Percentiles rank a stretch among this genome's conserved stretches.
Evolutionary conservation across 2,888 invertebrate genomes (phyloP).

Genomic region (Philhelius pedissequus): DNA sequence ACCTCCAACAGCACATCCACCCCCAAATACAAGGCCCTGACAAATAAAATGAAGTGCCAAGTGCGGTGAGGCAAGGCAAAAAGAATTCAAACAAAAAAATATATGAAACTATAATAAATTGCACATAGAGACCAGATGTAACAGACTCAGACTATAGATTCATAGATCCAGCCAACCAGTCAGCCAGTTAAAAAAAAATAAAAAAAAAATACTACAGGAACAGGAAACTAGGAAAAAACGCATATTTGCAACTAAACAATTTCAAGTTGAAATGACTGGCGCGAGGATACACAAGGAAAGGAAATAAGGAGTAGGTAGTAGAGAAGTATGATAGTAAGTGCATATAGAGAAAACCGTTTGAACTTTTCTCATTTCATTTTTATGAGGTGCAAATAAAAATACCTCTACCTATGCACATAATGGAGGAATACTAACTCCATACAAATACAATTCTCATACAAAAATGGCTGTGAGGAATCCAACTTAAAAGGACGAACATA

Average conservation of each 20-base stretch:
- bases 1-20: constrained; percentile 17
- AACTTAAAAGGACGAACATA: background rate
- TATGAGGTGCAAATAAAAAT: constrained; percentile 78
- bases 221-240: constrained; percentile 32
- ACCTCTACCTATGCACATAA: constrained; percentile 44
- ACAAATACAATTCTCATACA: background rate
- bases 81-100: constrained; percentile 17
- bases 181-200: background rate
- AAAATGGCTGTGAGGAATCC: too few species aligned
- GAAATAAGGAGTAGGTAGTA: background rate
- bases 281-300: background rate
- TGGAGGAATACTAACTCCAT: constrained; percentile 2
- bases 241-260: constrained; percentile 40
- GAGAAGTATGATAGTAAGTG: background rate
- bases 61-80: constrained; percentile 5
- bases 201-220: constrained; percentile 16
- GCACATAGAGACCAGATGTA: constrained; percentile 55
- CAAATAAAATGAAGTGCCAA: constrained; percentile 52
- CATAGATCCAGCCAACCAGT: constrained; percentile 7
- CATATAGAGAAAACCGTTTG: constrained; percentile 41
- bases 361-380: constrained; percentile 75
- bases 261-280: constrained; percentile 26
- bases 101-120: constrained; percentile 45
- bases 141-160: constrained; percentile 10
- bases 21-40: constrained; percentile 18